phyloP scores from a whole-genome alignment of 2,888 invertebrate genomes.

The Rhamphomyia laevipes region DNA sequence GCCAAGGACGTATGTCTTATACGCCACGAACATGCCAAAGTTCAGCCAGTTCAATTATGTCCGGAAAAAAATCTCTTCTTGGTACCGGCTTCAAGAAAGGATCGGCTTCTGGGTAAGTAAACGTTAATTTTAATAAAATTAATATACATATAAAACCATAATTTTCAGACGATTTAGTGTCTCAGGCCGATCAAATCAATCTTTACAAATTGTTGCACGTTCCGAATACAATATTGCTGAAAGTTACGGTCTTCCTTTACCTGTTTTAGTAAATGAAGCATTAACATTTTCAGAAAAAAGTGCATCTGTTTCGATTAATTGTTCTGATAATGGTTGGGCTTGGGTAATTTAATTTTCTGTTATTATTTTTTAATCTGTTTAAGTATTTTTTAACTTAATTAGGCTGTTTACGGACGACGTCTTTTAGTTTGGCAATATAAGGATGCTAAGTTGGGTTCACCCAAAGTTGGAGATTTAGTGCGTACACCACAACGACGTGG shows the following conservation, averaged over 20 bases:
- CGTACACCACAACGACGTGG: slow-evolving; percentile 39
- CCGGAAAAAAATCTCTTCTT: slow-evolving; percentile 25
- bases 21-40: slow-evolving; percentile 22
- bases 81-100: slow-evolving; percentile 25
- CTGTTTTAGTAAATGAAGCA: slow-evolving; percentile 81
- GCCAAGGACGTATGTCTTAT: slow-evolving; percentile 22
- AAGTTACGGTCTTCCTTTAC: slow-evolving; percentile 68
- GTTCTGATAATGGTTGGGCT: slow-evolving; percentile 43
- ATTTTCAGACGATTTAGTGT: slow-evolving; percentile 40
- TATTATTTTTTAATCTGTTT: background rate
- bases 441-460: slow-evolving; percentile 27
- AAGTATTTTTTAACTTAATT: slow-evolving; percentile 23
- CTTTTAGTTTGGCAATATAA: slow-evolving; percentile 76
- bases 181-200: slow-evolving; percentile 51
- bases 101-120: slow-evolving; percentile 19
- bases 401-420: slow-evolving; percentile 76
- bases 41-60: slow-evolving; percentile 20
- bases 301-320: slow-evolving; percentile 39
- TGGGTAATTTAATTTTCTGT: slow-evolving; percentile 35
- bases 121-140: background rate
- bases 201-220: slow-evolving; percentile 64
- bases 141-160: background rate
- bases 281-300: slow-evolving; percentile 63
- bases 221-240: slow-evolving; percentile 64
- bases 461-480: slow-evolving; percentile 18